Base-by-base conservation (phyloP, 64 coral and sea anemone species). In the Cladopsammia gracilis region DNA sequence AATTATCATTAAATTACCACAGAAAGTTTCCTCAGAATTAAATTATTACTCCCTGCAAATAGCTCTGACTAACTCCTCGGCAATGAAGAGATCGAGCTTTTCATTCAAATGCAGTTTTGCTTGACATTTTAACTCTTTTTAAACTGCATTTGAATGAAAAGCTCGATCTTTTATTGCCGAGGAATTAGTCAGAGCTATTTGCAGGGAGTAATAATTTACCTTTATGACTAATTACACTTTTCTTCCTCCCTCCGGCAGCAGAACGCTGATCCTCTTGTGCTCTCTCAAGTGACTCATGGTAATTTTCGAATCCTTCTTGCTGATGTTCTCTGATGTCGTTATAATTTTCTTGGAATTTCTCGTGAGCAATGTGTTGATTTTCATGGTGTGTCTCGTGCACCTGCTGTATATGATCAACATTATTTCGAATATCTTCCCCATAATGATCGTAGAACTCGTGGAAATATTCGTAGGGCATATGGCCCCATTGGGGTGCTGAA, bases 391-490 rank as follows among this genome's bases (percentile, higher is more conserved):
- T 43, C 46, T 84, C 80, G 46, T 84, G 80, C 22, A 84, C 80
- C 2, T 48, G 80, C 45, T 67, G 44, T 10, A 84, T 22, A n/a
- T 84, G 42, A 13, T 84, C 80, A 19, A 84, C 48, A 44, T 68
- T 22, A 52, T 84, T 84, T 68, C 46, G 80, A 4, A 84, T 44
- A 18, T 62, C 10, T n/a, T 84, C 61, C n/a, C 80, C 46, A 67
- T 67, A 84, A 51, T 84, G 62, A 64, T 84, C 45, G 46, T 84
- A 84, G 44, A 84, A 68, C 46, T 84, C 80, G 44, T 84, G 80
- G 44, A 84, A 84, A 51, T 84, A 84, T 49, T 84, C 80, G 43
- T 84, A 67, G 61, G 80, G 80, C 4, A 67, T 10, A 46, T 47
- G 62, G 8, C 61, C 80, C 60, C 58, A 68, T 19, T 84, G 45